A percentile compares a stretch with the other conserved stretches of the same genome.
Evolutionary conservation across 2,797 vertebrate species (phyloP).

Genomic region (Heliangelus exortis): DNA sequence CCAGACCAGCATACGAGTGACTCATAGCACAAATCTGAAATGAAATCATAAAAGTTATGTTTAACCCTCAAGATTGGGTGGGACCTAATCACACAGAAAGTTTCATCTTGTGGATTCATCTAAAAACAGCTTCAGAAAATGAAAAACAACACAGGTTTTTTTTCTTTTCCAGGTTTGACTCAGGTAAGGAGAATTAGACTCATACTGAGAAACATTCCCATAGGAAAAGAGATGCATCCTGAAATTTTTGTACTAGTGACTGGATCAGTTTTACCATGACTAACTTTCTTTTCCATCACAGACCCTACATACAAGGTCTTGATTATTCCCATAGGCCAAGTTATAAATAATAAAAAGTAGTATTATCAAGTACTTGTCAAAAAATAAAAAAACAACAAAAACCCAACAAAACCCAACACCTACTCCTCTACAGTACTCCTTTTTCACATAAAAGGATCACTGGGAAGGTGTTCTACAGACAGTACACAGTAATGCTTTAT

Average conservation of each 20-base stretch:
- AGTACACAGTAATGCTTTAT: neutral
- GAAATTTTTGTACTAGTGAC: neutral
- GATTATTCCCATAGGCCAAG: neutral
- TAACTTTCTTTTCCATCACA: neutral
- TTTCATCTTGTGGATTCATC: neutral
- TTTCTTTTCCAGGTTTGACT: neutral
- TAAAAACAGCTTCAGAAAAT: neutral
- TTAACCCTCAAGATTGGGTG: neutral
- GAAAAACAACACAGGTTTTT: neutral
- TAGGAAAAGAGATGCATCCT: neutral
- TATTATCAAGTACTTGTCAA: neutral
- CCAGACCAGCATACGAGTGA: neutral
- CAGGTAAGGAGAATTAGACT: neutral
- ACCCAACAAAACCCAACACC: neutral
- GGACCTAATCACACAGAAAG: neutral
- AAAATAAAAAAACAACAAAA: neutral
- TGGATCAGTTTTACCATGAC: neutral
- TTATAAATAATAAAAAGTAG: neutral
- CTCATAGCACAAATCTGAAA: neutral
- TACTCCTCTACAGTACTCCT: neutral
- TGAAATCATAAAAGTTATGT: neutral
- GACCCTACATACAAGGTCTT: neutral
- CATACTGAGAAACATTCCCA: neutral
- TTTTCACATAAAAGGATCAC: neutral
- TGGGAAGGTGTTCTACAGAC: neutral